Evolutionary conservation across 2,797 vertebrate genomes (phyloP).

Genomic region (Sternotherus odoratus): DNA sequence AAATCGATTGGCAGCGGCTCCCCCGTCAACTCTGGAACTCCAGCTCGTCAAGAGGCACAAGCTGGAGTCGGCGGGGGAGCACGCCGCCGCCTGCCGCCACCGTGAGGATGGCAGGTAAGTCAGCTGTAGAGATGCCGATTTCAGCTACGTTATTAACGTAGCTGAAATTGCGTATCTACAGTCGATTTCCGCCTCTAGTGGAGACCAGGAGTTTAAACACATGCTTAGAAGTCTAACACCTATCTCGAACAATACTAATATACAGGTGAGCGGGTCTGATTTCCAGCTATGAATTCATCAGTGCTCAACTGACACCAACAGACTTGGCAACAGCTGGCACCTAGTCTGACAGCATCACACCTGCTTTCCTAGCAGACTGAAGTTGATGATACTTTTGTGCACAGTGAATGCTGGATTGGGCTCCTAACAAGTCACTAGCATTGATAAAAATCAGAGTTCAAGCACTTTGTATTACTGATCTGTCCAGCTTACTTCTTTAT

Average conservation of each 20-base stretch:
- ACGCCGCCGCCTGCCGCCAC: no score
- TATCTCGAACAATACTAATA: neutral
- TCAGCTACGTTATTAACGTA: no score
- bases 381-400: neutral
- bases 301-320: neutral
- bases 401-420: neutral
- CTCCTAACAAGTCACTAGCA: rapidly evolving
- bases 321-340: neutral
- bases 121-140: no score
- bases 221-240: neutral
- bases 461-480: neutral
- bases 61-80: no score
- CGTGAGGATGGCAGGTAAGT: no score
- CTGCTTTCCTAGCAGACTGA: neutral
- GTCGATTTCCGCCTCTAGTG: no score
- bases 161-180: no score
- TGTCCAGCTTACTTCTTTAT: neutral
- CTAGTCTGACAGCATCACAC: neutral
- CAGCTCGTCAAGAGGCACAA: no score
- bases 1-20: no score
- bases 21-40: no score
- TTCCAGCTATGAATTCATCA: neutral
- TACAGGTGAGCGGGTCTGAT: neutral
- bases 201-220: neutral
- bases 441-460: neutral